Evolutionary conservation across 2,113 vertebrate species (phyloP).

Genomic region (Gallinago paraguaiae): DNA sequence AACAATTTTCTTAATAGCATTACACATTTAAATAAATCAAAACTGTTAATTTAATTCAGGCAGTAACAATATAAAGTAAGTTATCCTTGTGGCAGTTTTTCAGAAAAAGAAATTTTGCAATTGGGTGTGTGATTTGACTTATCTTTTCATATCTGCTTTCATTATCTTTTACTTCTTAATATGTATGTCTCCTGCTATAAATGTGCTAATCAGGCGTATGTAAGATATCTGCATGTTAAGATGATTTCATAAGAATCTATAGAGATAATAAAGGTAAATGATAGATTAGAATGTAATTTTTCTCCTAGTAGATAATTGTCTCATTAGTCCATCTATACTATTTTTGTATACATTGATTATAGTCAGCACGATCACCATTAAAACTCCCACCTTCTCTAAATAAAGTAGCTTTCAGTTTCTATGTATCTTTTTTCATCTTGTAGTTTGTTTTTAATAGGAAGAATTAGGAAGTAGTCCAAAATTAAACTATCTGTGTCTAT

Average conservation of each 20-base stretch:
- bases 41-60: conserved; percentile 37
- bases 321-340: background rate
- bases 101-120: background rate
- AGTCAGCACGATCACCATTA: background rate
- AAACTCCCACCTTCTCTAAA: background rate
- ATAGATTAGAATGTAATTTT: background rate
- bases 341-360: background rate
- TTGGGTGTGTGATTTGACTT: background rate
- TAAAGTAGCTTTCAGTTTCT: background rate
- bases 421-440: background rate
- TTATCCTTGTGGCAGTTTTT: conserved; percentile 22
- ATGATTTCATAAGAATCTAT: background rate
- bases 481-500: background rate
- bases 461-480: background rate
- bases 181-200: background rate
- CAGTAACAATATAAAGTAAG: background rate
- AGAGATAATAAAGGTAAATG: background rate
- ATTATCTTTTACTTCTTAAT: background rate
- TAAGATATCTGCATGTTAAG: background rate
- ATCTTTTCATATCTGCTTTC: conserved; percentile 19
- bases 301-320: background rate
- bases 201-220: background rate
- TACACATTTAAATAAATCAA: conserved; percentile 56
- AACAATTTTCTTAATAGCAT: conserved; percentile 59
- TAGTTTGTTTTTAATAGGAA: background rate